Base-by-base conservation (phyloP, 2,797 vertebrate genomes). In the Sebastes nivosus region DNA sequence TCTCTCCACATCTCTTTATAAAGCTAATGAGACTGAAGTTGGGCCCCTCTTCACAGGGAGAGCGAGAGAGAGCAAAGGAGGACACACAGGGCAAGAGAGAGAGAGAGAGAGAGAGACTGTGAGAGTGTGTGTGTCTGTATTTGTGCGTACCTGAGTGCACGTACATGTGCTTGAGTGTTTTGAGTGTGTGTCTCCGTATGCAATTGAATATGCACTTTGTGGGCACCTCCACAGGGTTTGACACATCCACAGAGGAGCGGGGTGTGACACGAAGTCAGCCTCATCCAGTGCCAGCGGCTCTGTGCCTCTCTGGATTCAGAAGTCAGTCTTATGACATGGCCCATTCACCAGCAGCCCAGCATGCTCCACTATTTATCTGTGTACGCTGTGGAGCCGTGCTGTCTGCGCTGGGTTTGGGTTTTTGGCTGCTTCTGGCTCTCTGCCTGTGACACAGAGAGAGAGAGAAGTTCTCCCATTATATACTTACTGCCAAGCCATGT, bases 1-100 rank as follows among this genome's bases (percentile, higher is more conserved):
- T 84, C 87, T 89, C 88, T 90, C 88, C 88, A 90, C 87, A 82
- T 91, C 90, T 91, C 93, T 96, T 96, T 96, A 93, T 95, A 78
- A 96, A 94, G 94, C 94, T 95, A 88, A 96, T 96, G 94, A 96
- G 95, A 94, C 89, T 94, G 90, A 93, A 95, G 94, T 92, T 92
- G 93, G 95, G 94, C 94, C 93, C 88, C 94, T 92, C 89, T 93
- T 92, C 82, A 84, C 78, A 80, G 86, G 78, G 70, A 75, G 84
- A 79, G 87, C 12, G 72, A 87, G 84, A 77, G 80, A 83, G 85
- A 79, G 84, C 80, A 89, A 72, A 87, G 81, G 72, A 89, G 84
- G 87, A 88, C 86, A 82, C 73, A 71, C 66, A 81, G 72, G 32
- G 76, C 65, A 25, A 22, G 50, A 54, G 50, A 54, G 46, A 36